Percentiles rank a stretch among this genome's conserved stretches.
Evolutionary conservation across 2,113 vertebrate genomes (phyloP).

Genomic region (Rhegmatorhina hoffmannsi): DNA sequence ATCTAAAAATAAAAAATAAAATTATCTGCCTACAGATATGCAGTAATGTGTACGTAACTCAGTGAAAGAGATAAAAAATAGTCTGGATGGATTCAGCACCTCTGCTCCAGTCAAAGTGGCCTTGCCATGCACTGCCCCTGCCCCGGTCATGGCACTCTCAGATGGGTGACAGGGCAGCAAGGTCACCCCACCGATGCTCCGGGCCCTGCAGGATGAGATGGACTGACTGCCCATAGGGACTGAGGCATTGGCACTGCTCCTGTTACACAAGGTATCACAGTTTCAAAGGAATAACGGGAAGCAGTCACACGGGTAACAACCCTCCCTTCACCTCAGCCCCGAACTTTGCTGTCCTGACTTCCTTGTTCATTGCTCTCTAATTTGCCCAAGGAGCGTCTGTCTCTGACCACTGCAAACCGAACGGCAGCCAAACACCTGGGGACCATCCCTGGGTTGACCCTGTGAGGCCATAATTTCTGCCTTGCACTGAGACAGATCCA

Average conservation of each 20-base stretch:
- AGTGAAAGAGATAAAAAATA: neutral
- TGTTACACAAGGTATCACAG: accelerated
- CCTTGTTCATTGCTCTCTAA: neutral
- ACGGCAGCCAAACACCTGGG: accelerated
- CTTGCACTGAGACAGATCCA: neutral
- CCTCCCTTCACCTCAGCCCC: neutral
- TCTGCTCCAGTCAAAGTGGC: neutral
- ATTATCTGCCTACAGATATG: neutral
- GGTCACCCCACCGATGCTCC: accelerated
- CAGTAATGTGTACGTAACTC: neutral
- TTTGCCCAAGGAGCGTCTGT: neutral
- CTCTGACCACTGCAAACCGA: neutral
- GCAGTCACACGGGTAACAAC: neutral
- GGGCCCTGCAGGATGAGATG: neutral
- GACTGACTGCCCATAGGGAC: accelerated
- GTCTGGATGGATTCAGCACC: neutral
- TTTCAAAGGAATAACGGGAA: neutral
- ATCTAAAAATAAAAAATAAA: neutral
- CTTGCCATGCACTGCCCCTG: neutral
- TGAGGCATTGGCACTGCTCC: neutral
- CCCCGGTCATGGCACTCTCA: no score
- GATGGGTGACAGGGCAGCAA: neutral
- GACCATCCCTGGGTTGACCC: neutral
- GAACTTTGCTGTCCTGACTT: neutral
- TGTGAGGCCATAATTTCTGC: accelerated